These are phyloP conservation scores for Zootermopsis nevadensis DNA, from an alignment of 2,888 invertebrate genomes.

Conservation along the genomic window DNA sequence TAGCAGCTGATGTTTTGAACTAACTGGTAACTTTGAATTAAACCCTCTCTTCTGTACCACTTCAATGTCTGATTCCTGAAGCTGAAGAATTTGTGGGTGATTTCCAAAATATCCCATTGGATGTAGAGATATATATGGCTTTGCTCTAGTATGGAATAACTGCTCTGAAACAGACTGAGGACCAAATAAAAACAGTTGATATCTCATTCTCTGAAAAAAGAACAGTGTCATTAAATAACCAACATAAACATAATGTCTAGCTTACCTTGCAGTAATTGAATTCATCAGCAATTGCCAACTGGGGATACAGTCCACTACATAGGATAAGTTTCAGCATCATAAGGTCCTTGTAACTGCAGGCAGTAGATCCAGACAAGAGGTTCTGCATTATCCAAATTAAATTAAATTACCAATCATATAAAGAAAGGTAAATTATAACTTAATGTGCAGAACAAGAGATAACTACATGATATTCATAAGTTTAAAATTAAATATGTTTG, in stretches of 20 bases:
- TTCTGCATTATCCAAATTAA: constrained; percentile 60
- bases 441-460: too few relatives aligned
- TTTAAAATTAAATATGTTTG: too few relatives aligned
- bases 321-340: constrained; percentile 82
- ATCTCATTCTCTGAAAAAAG: too few relatives aligned
- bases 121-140: constrained; percentile 90
- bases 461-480: too few relatives aligned
- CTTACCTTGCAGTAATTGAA: constrained; percentile 88
- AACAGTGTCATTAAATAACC: too few relatives aligned
- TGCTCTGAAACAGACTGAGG: constrained; percentile 76
- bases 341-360: constrained; percentile 75
- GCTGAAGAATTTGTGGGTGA: constrained; percentile 80
- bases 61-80: constrained; percentile 80
- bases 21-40: constrained; percentile 77
- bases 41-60: constrained; percentile 72
- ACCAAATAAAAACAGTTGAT: too few relatives aligned
- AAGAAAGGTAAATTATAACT: too few relatives aligned
- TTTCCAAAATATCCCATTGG: constrained; percentile 91
- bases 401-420: too few relatives aligned
- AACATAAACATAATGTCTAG: too few relatives aligned
- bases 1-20: constrained; percentile 86
- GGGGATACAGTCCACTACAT: constrained; percentile 94
- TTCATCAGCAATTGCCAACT: constrained; percentile 94
- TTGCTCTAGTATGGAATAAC: constrained; percentile 86
- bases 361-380: constrained; percentile 72